Evolutionary conservation across 2,888 invertebrate genomes (phyloP), one percentile per base, ranked within the genome.

Genomic region (Leucozona laternaria): DNA sequence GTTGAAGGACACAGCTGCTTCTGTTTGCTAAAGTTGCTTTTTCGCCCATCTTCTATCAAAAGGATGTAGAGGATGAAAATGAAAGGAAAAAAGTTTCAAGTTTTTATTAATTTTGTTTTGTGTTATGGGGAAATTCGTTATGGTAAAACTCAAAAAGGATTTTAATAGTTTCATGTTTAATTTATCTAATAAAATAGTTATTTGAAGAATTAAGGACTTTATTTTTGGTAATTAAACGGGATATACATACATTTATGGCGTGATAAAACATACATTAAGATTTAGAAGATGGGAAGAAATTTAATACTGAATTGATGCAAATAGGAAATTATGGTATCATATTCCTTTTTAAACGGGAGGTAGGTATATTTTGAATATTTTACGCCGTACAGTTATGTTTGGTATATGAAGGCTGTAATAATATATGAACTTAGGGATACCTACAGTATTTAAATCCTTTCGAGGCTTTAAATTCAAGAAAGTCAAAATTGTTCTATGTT

Each of bases 121-220:
- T 28, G 6, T 15, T 20, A 0, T 40, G n/a, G 13, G 22, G 0
- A 0, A 40, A 25, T 8, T 8, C 6, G 8, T 1, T n/a, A 28
- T n/a, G 17, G 17, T 15, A n/a, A 17, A 4, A 17, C 7, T 60
- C 8, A 34, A n/a, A 15, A 22, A 45, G 28, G 45, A 28, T 45
- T 64, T 28, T 45, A 64, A 64, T 64, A 45, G 62, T 64, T 62
- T 45, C 5, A 28, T 11, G 37, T 22, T 60, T 7, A 22, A 15
- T 60, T 40, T 20, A 22, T 57, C 17, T 7, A 6, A 58, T 34
- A 13, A 37, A 20, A 34, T 37, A 37, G 37, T 37, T 37, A 8
- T 15, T 25, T 15, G 1, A 0, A 37, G 2, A 25, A 13, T 37
- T 37, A 57, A 34, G 37, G 20, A 37, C 2, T 13, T 20, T 5